Evolutionary conservation across 37 sponge, comb jelly and placozoan genomes (phyloP).

Genomic region (Spongilla lacustris): DNA sequence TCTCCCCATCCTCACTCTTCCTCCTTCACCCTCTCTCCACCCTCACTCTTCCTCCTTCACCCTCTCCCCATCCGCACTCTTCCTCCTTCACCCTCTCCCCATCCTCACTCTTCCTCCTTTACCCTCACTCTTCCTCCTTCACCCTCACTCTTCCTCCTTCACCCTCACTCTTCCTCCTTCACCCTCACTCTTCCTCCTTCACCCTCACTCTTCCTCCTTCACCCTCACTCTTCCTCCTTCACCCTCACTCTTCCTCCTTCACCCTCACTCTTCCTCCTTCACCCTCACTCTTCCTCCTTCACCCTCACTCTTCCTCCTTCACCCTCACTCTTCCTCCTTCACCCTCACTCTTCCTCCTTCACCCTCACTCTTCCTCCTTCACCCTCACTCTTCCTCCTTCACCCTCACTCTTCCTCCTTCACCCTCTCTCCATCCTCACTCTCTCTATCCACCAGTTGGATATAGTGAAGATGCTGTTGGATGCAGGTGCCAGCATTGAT

Average conservation of each 20-base stretch:
- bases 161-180: no score
- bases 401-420: background rate
- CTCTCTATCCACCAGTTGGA: conserved; percentile 29
- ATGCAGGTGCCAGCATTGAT: conserved; percentile 83
- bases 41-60: no score
- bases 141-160: no score
- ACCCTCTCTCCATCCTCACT: background rate
- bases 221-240: background rate
- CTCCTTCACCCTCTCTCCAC: no score
- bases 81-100: no score
- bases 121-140: no score
- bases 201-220: background rate
- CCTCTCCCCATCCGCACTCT: no score
- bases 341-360: background rate
- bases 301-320: background rate
- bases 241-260: background rate
- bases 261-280: background rate
- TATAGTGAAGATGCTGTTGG: conserved; percentile 76
- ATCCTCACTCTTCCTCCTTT: no score
- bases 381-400: background rate
- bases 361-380: background rate
- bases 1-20: no score
- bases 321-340: background rate
- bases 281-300: background rate
- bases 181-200: no score